Evolutionary conservation across 2,113 vertebrate species (phyloP), one percentile per base, ranked within the genome.

Genomic region (Hippocampus mohnikei): DNA sequence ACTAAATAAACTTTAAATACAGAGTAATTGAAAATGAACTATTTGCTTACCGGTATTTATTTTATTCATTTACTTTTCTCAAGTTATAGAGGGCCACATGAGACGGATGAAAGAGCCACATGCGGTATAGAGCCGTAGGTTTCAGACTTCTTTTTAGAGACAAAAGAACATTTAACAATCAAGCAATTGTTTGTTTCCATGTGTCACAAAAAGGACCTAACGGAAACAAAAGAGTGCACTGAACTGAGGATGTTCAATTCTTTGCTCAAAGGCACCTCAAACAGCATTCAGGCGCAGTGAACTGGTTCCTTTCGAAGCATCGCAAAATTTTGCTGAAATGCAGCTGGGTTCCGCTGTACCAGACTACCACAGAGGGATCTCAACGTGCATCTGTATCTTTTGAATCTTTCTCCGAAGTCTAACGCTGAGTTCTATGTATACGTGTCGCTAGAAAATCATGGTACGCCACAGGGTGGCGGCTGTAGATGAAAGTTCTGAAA

Each of bases 401-500:
- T 60, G 40, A 66, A 72, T 69, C 37, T 69, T 79, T 71, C 29
- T 2, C 42, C 42, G 25, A 15, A 65, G 58, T 69, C 71, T 58
- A 77, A 74, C 70, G 76, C 81, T 82, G 62, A 72, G 33, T 59
- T 59, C 60, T 41, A 71, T 33, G 42, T 16, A 52, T 56, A 70
- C 53, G 76, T 72, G 58, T 69, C 77, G 66, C 37, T 66, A n/a
- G 73, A 81, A 70, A 68, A 74, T 81, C 76, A 77, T 84, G 77
- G 82, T 74, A 84, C 76, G 79, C 85, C 88, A 85, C 66, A 85
- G 60, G 53, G 23, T 25, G 21, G 4, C 67, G 29, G 67, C 71
- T 41, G 23, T 67, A 11, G 18, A 40, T 21, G 20, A 18, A 41
- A 41, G 33, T 41, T 41, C 29, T n/a, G 21, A 0, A n/a, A 40